phyloP scores from a whole-genome alignment of 2,113 vertebrate genomes.

The Piliocolobus tephrosceles region DNA sequence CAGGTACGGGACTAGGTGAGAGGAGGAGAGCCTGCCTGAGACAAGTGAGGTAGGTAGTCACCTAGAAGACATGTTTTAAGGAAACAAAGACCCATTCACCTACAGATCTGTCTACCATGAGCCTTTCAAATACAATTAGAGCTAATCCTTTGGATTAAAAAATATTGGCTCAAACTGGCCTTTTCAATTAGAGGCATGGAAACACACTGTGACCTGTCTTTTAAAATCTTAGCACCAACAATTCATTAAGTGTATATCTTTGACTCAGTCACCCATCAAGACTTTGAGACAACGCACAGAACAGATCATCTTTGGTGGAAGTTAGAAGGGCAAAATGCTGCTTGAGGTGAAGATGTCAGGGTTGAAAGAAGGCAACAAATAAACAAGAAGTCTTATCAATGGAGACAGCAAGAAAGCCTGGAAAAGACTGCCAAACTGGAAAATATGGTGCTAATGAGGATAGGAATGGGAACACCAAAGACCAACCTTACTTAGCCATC shows the following conservation, averaged over 20 bases:
- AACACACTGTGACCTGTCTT: neutral
- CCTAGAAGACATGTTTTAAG: neutral
- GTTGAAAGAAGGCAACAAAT: neutral
- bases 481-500: neutral
- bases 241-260: neutral
- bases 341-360: neutral
- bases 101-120: neutral
- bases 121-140: neutral
- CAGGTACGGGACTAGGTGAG: neutral
- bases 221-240: neutral
- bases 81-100: neutral
- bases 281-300: neutral
- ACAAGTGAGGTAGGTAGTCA: neutral
- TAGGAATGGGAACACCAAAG: neutral
- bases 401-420: neutral
- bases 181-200: neutral
- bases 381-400: neutral
- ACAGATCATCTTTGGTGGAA: neutral
- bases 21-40: neutral
- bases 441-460: neutral
- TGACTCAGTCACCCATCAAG: neutral
- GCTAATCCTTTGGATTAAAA: neutral
- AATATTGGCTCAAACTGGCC: neutral
- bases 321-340: neutral
- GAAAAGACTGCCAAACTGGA: neutral